Base-by-base conservation (phyloP, 2,888 invertebrate genomes). In the Pheosia tremula region DNA sequence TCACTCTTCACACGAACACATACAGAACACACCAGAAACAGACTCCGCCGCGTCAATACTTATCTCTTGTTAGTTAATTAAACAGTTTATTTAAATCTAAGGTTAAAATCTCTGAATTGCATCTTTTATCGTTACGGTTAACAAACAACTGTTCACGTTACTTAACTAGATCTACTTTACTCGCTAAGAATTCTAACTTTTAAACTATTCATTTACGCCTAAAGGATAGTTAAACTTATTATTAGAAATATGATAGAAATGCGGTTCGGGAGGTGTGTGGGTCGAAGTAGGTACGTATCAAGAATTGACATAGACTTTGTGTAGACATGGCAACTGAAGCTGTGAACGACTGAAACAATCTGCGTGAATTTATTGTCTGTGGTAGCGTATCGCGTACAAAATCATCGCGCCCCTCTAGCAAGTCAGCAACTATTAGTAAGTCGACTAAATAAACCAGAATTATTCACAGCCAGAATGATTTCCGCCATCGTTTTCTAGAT, bases 381-480 rank as follows among this genome's bases (percentile, higher is more conserved):
- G 80, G 79, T 82, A 79, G 80, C 81, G 80, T 82, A 72, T 57
- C 59, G 50, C 49, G 56, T 57, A 52, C 60, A 66, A 57, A 58
- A 56, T 57, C 56, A 66, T 66, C 24, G 24, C 24, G 71, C 63
- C 71, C 61, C 62, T 70, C 76, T 70, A 63, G 66, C 62, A 66
- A 65, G 68, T 75, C 79, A 79, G 71, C 69, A 75, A 74, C 63
- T 63, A 68, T 76, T 75, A 80, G 67, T 73, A 79, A 85, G 83
- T 84, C 85, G 75, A 87, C 89, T 89, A 90, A 90, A 88, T 67
- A 81, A 90, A 86, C 77, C 83, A 84, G 84, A 90, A 87, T 81
- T 85, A 82, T 84, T 93, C 93, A 93, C 93, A 93, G 93, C 93
- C 93, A 89, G 93, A 90, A 93, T 93, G 93, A 93, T 93, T 91